phyloP scores from a whole-genome alignment of 2,888 invertebrate genomes.

The Aphodius sticticus region DNA sequence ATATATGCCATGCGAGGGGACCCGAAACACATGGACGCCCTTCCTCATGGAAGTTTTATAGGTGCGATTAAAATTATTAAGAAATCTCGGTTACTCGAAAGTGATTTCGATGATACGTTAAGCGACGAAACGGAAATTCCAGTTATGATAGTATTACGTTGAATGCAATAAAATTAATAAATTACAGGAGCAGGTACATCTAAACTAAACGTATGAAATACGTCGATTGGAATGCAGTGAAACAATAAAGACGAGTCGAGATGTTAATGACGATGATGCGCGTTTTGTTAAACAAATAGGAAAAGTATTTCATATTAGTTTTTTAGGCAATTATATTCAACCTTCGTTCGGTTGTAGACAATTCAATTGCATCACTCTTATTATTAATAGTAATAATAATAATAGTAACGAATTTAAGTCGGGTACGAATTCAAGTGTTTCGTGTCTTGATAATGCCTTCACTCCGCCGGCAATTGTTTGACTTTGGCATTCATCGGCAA shows the following conservation, averaged over 20 bases:
- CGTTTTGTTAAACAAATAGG: slow-evolving; percentile 9
- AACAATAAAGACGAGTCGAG: slow-evolving; percentile 6
- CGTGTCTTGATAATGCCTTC: not conserved
- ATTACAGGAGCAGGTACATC: not conserved
- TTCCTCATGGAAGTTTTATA: not conserved
- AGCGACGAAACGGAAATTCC: not conserved
- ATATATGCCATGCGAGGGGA: slow-evolving; percentile 19
- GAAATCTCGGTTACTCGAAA: not conserved
- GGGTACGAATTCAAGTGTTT: not conserved
- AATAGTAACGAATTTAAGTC: slow-evolving; percentile 9
- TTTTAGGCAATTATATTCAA: slow-evolving; percentile 24
- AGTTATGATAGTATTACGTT: not conserved
- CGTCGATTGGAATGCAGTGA: slow-evolving; percentile 13
- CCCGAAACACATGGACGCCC: slow-evolving; percentile 12
- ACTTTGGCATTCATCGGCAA: not conserved
- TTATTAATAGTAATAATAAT: slow-evolving; percentile 32
- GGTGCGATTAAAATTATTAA: not conserved
- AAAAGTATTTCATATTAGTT: slow-evolving; percentile 25
- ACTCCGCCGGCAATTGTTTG: not conserved
- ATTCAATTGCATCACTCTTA: slow-evolving; percentile 18
- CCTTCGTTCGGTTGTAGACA: slow-evolving; percentile 13
- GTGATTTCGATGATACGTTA: not conserved
- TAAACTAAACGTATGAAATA: slow-evolving; percentile 6
- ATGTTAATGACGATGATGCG: slow-evolving; percentile 11
- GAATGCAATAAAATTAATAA: not conserved